These are phyloP conservation scores for Arremon aurantiirostris DNA, from an alignment of 2,797 vertebrate genomes.

Conservation along the genomic window DNA sequence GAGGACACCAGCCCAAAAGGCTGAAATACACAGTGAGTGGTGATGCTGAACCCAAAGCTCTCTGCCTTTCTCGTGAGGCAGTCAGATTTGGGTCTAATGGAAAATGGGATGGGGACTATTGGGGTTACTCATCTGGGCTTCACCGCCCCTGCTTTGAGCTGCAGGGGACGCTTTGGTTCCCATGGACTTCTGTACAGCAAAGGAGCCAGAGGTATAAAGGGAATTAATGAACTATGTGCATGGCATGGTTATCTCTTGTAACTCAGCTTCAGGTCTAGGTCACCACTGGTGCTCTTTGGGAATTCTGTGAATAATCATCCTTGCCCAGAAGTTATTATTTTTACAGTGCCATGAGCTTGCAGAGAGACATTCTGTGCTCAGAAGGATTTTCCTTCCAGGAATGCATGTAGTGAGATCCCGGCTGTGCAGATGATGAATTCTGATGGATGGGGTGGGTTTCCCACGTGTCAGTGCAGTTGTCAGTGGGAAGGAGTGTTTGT, in stretches of 20 bases:
- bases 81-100: not conserved
- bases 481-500: not conserved
- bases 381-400: not conserved
- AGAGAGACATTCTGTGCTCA: not conserved
- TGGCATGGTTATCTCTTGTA: not conserved
- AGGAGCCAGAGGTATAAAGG: not conserved
- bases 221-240: not conserved
- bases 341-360: not conserved
- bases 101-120: not conserved
- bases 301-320: not conserved
- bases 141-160: not conserved
- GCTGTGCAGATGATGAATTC: not conserved
- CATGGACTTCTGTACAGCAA: not conserved
- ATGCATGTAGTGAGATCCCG: not conserved
- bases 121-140: not conserved
- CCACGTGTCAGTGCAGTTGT: not conserved
- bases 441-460: not conserved
- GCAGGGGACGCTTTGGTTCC: not conserved
- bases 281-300: not conserved
- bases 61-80: not conserved
- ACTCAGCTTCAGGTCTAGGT: not conserved
- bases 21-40: not conserved
- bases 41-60: not conserved
- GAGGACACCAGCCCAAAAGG: not conserved
- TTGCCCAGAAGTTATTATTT: not conserved